These are phyloP conservation scores for Calypte anna DNA, from an alignment of 2,113 vertebrate genomes.

Conservation along the genomic window DNA sequence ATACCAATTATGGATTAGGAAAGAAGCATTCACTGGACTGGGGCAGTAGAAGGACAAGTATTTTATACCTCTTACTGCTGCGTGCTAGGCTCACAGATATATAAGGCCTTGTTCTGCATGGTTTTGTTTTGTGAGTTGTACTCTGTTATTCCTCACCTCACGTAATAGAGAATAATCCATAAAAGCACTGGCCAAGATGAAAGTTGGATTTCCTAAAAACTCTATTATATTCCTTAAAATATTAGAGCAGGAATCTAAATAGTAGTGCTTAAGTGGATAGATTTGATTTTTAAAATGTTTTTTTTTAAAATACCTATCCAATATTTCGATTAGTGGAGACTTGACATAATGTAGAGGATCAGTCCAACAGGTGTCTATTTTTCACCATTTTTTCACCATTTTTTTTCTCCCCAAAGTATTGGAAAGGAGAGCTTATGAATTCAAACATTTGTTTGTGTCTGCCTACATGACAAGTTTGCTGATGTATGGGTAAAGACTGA, in stretches of 20 bases:
- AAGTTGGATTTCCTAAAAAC: neutral
- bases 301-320: neutral
- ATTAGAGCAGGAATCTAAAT: neutral
- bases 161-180: neutral
- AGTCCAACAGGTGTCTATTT: neutral
- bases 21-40: neutral
- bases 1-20: neutral
- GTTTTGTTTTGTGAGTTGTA: neutral
- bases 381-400: neutral
- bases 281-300: neutral
- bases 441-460: neutral
- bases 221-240: neutral
- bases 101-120: neutral
- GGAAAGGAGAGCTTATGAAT: neutral
- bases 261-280: neutral
- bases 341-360: neutral
- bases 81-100: neutral
- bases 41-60: neutral
- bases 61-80: neutral
- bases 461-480: neutral
- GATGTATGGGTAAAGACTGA: neutral
- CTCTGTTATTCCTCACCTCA: neutral
- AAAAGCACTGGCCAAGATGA: neutral
- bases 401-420: neutral
- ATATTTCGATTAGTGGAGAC: neutral